phyloP scores from a whole-genome alignment of 2,113 vertebrate species.

The Pituophis catenifer region DNA sequence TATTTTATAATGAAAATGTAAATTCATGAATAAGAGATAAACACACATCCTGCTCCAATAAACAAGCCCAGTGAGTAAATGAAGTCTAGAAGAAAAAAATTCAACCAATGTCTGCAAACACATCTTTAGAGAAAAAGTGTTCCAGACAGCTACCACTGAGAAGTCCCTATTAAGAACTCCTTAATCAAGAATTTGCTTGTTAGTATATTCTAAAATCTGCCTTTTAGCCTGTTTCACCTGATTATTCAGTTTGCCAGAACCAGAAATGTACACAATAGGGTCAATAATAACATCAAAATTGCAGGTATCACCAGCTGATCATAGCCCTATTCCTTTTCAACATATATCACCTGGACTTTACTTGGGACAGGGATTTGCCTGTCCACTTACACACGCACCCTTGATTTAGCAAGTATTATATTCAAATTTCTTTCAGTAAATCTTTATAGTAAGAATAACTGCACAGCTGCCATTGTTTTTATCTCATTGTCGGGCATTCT shows the following conservation, averaged over 20 bases:
- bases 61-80: background rate
- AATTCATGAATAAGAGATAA: background rate
- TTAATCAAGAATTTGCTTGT: background rate
- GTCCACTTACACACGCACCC: background rate
- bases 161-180: background rate
- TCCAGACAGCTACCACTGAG: background rate
- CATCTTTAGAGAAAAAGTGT: background rate
- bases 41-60: background rate
- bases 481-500: background rate
- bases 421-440: background rate
- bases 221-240: background rate
- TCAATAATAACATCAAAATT: background rate
- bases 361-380: background rate
- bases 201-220: background rate
- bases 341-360: background rate
- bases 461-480: background rate
- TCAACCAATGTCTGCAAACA: background rate
- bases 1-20: background rate
- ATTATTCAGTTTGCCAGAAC: background rate
- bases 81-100: background rate
- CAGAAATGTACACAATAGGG: background rate
- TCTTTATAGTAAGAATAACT: background rate
- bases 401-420: background rate
- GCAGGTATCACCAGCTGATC: background rate
- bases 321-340: background rate